Conservation (phyloP, 92 coral and sea anemone genomes). For the Virgularia gustaviana region DNA sequence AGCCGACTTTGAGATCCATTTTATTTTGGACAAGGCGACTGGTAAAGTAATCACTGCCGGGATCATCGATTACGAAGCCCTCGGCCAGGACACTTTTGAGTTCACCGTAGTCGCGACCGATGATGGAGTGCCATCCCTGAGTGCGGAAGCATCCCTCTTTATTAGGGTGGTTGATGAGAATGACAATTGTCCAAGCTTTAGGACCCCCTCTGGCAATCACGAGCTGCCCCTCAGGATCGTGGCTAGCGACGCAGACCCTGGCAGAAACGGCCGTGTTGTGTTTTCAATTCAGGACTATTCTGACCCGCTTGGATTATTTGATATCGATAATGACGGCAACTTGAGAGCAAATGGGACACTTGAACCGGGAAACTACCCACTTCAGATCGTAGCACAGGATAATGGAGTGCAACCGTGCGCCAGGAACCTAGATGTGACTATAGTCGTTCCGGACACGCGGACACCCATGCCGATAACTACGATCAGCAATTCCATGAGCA, state of each 20-base stretch:
- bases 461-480: too few relatives aligned
- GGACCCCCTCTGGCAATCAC: slow-evolving; percentile 15
- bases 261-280: slow-evolving; percentile 9
- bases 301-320: slow-evolving; percentile 2
- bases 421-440: slow-evolving; percentile 1
- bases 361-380: slow-evolving; percentile 11
- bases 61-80: slow-evolving; percentile 51
- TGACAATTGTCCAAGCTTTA: slow-evolving; percentile 66
- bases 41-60: neutral
- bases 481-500: too few relatives aligned
- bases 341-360: neutral
- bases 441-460: neutral
- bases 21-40: neutral
- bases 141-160: slow-evolving; percentile 31
- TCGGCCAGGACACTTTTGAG: slow-evolving; percentile 24
- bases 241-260: slow-evolving; percentile 23
- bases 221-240: slow-evolving; percentile 3
- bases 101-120: slow-evolving; percentile 61
- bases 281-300: slow-evolving; percentile 14
- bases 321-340: neutral
- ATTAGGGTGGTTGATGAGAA: slow-evolving; percentile 54
- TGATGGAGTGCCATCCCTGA: slow-evolving; percentile 56
- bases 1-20: neutral
- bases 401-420: slow-evolving; percentile 9
- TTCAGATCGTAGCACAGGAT: slow-evolving; percentile 27